Evolutionary conservation across 2,113 vertebrate genomes (phyloP).

Genomic region (Halcyon senegalensis): DNA sequence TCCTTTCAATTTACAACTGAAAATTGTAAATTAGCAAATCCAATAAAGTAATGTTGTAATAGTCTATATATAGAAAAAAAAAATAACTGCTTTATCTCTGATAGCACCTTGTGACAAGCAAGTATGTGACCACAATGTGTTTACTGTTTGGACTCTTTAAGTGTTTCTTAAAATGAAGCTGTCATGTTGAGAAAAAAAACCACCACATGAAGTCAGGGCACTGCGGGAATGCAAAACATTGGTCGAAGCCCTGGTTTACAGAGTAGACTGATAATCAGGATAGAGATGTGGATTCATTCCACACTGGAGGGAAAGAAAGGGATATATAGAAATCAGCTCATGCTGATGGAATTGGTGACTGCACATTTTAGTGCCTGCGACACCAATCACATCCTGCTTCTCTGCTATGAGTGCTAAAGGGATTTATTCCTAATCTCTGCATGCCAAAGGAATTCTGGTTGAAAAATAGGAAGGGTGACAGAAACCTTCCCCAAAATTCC

Average conservation of each 20-base stretch:
- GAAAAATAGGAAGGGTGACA: not conserved
- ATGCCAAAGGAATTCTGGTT: not conserved
- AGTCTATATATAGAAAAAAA: not conserved
- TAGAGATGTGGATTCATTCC: not conserved
- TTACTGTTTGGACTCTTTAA: not conserved
- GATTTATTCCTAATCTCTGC: not conserved
- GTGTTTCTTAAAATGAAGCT: constrained; percentile 32
- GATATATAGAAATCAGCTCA: not conserved
- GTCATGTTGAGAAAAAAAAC: not conserved
- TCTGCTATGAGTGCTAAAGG: not conserved
- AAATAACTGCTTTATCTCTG: not conserved
- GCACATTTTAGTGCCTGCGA: not conserved
- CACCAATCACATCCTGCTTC: not conserved
- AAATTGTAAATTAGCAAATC: not conserved
- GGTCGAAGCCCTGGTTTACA: not conserved
- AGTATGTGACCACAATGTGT: not conserved
- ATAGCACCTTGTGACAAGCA: not conserved
- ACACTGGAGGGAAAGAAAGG: not conserved
- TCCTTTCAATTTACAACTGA: not conserved
- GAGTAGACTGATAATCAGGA: not conserved
- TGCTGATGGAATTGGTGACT: not conserved
- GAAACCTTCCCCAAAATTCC: not conserved
- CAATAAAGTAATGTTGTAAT: not conserved
- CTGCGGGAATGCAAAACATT: not conserved
- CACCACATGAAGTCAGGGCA: not conserved